These are phyloP conservation scores for Napeogenes sylphis DNA, from an alignment of 2,888 invertebrate genomes.

Conservation along the genomic window DNA sequence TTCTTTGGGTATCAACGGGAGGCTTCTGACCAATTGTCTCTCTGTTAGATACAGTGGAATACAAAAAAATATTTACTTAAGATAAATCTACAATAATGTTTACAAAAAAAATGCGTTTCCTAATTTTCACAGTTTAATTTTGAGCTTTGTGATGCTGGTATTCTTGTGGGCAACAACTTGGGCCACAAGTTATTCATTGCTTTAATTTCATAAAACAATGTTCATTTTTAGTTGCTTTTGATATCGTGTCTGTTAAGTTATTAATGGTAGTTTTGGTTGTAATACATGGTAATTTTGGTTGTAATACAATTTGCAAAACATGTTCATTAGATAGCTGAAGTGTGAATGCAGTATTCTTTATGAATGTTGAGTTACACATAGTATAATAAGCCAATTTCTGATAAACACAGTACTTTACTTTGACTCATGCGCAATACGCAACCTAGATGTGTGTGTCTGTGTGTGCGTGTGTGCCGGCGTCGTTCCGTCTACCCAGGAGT, in stretches of 20 bases:
- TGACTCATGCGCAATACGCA: not conserved
- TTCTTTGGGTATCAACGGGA: conserved; percentile 45
- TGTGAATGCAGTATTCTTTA: no score
- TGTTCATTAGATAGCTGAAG: no score
- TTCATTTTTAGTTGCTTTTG: not conserved
- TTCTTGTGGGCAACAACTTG: conserved; percentile 43
- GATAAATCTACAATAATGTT: conserved; percentile 52
- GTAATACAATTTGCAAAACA: no score
- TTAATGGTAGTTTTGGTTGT: no score
- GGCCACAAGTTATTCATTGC: conserved; percentile 37
- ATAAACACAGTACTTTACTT: not conserved
- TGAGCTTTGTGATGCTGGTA: conserved; percentile 55
- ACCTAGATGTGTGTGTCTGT: conserved; percentile 27
- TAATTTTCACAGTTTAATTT: conserved; percentile 53
- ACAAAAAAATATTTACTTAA: conserved; percentile 48
- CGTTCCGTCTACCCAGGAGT: conserved; percentile 50
- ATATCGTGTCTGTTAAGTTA: not conserved
- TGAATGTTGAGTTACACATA: no score
- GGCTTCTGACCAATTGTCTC: conserved; percentile 54
- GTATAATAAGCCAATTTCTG: no score
- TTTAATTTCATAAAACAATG: conserved; percentile 21
- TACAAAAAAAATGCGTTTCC: conserved; percentile 53
- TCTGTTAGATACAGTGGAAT: conserved; percentile 60
- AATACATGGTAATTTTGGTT: no score
- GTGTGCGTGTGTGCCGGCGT: conserved; percentile 46